Evolutionary conservation across 2,797 vertebrate genomes (phyloP), one percentile per base, ranked within the genome.

Genomic region (Pangasius larnaudii): DNA sequence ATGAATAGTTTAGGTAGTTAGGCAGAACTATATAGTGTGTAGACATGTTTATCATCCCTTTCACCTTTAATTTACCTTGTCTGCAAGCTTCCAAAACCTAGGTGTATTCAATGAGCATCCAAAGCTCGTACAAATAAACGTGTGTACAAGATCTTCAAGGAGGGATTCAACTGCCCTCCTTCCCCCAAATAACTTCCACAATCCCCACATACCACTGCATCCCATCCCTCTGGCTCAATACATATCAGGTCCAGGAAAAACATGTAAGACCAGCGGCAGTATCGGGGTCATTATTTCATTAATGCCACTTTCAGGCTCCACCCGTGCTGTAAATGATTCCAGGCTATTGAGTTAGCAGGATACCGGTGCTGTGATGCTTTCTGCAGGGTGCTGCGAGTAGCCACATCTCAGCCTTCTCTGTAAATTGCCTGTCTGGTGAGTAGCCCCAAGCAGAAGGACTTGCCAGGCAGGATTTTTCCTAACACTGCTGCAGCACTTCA

Each of bases 361-460:
- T 69, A 85, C 86, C 90, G 87, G 87, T 89, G 83, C 69, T 72
- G 79, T 77, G 86, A 91, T 87, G 82, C 51, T 61, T 85, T 91
- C 88, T 90, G 53, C 42, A 49, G 74, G 36, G 80, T 82, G 67
- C 85, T 80, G 80, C 53, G 58, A 42, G 79, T 75, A 49, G 22
- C 51, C 79, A 89, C 89, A 84, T 88, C 89, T 88, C 56, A 63
- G 63, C 67, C 86, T 87, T 85, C 83, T 90, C 89, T 90, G 84
- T 75, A 90, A 91, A 92, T 91, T 86, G 80, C 33, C 36, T 89
- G 81, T 90, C 65, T 85, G 85, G 85, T 89, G 85, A 86, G 71
- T 88, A 69, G 80, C 84, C 84, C 86, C 36, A 74, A 87, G 87
- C 85, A 86, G 84, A 84, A 51, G 22, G 88, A 71, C 90, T 85